These are phyloP conservation scores for Creontiades dilutus DNA, from an alignment of 2,888 invertebrate genomes.

Conservation along the genomic window DNA sequence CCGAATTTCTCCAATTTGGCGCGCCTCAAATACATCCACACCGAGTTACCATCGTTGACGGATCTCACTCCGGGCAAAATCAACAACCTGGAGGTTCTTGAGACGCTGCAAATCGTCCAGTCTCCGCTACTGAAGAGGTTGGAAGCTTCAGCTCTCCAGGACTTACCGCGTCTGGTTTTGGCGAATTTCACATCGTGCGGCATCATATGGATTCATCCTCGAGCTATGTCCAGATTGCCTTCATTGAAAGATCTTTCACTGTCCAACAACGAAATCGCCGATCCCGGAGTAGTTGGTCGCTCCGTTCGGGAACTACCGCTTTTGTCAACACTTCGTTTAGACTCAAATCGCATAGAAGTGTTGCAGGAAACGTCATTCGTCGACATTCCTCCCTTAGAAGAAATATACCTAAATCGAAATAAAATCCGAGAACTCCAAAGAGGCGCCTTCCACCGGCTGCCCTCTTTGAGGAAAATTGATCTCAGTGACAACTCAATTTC, in stretches of 20 bases:
- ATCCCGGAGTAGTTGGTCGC: conserved; percentile 90
- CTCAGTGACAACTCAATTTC: conserved; percentile 88
- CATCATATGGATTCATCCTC: conserved; percentile 87
- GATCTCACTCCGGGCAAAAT: conserved; percentile 75
- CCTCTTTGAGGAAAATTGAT: conserved; percentile 85
- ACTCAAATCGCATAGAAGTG: conserved; percentile 85
- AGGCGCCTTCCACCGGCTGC: conserved; percentile 89
- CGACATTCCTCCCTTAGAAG: conserved; percentile 85
- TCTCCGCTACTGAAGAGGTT: conserved; percentile 82
- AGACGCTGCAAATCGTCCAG: conserved; percentile 87
- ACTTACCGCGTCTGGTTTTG: conserved; percentile 84
- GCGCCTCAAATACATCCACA: conserved; percentile 82
- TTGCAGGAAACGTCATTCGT: conserved; percentile 89
- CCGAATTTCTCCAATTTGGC: conserved; percentile 86
- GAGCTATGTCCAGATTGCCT: conserved; percentile 87
- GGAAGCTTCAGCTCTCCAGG: conserved; percentile 87
- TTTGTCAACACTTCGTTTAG: conserved; percentile 85
- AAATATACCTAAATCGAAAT: conserved; percentile 84
- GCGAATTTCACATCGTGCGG: conserved; percentile 89
- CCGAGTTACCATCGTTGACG: conserved; percentile 76
- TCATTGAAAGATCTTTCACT: conserved; percentile 85
- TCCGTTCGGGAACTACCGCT: conserved; percentile 87
- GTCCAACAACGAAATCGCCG: conserved; percentile 86
- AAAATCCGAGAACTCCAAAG: conserved; percentile 78
- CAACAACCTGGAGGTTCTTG: conserved; percentile 84